phyloP scores from a whole-genome alignment of 2,113 vertebrate genomes.

The Amazona guildingii region DNA sequence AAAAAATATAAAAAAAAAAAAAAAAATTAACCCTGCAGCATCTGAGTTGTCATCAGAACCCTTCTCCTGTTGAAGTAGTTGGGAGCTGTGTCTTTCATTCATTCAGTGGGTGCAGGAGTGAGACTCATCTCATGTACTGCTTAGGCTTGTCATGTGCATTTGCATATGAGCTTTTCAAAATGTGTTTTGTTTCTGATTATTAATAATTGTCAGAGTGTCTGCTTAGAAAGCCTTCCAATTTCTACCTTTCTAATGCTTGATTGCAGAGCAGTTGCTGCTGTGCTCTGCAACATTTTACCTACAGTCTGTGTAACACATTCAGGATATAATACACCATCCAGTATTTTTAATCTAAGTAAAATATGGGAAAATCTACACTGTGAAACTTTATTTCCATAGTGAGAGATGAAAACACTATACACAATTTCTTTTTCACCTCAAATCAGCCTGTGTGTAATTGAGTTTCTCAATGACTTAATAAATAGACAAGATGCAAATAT shows the following conservation, averaged over 20 bases:
- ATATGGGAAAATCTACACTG: background rate
- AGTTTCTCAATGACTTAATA: constrained; percentile 52
- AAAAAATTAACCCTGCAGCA: background rate
- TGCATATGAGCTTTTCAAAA: background rate
- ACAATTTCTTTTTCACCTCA: background rate
- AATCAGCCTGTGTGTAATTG: background rate
- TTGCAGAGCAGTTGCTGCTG: background rate
- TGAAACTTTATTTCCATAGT: background rate
- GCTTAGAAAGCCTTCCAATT: background rate
- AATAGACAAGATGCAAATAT: constrained; percentile 7
- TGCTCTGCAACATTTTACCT: background rate
- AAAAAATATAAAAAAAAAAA: background rate
- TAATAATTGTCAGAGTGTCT: background rate
- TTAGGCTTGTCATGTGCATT: background rate
- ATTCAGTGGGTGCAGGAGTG: background rate
- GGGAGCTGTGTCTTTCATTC: background rate
- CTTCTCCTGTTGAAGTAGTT: background rate
- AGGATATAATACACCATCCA: background rate
- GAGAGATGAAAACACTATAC: background rate
- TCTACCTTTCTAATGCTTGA: background rate
- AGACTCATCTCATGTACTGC: background rate
- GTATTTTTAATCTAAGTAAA: background rate
- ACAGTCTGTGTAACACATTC: background rate
- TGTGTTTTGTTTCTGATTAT: background rate
- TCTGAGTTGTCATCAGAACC: background rate